Evolutionary conservation across 2,888 invertebrate genomes (phyloP), one percentile per base, ranked within the genome.

Genomic region (Melolontha melolontha): DNA sequence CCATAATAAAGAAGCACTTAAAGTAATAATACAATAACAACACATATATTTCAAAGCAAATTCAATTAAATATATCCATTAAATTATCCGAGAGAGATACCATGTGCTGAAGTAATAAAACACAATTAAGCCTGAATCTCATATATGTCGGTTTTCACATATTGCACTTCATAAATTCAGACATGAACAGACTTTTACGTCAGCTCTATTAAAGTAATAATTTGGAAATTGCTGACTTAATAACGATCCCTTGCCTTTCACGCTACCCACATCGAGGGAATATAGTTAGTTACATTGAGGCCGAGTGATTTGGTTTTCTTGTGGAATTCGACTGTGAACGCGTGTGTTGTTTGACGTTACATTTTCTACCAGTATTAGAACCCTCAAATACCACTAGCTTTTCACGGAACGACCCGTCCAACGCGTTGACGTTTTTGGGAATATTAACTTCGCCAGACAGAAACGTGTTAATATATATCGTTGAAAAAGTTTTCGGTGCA

Each of bases 181-280:
- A 17, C 47, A 16, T 47, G 47, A 62, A 34, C 59, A 29, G 34
- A 16, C 59, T 47, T 42, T 62, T 16, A 47, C 59, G 47, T 47
- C 59, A 62, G 34, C 47, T 14, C 44, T 42, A 49, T 34, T 42
- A 62, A 62, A 17, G 59, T 47, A 62, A 62, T 62, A 62, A 62
- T 62, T 62, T 47, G 59, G 59, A 34, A 62, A 62, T 62, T 62
- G 59, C 59, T 47, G 59, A 62, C 59, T 62, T 62, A 62, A 62
- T 62, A 62, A 47, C 59, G 59, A 16, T 47, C 55, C 40, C 40
- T 55, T 40, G 14, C 27, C 22, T 34, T 52, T 27, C 12, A 34
- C 12, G 8, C 12, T 14, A 55, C 55, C 8, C 22, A 11, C 11
- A 22, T 17, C 22, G 22, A 17, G 22, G 51, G 7, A 29, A 11